phyloP scores from a whole-genome alignment of 2,113 vertebrate genomes.

The Boulengeromyrus knoepffleri region DNA sequence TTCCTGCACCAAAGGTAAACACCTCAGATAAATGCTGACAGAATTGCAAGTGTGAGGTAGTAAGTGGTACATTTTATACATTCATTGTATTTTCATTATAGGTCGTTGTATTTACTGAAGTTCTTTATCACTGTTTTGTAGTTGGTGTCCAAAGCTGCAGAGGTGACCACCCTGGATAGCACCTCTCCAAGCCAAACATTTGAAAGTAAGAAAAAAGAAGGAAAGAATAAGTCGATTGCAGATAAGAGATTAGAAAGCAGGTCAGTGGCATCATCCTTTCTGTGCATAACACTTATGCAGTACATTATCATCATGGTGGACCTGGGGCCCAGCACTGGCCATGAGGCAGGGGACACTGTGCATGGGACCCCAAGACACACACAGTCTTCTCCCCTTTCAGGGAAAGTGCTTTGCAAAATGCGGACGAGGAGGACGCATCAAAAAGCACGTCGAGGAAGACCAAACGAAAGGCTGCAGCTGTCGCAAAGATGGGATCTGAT shows the following conservation, averaged over 20 bases:
- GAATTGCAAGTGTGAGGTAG: neutral
- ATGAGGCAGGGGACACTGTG: neutral
- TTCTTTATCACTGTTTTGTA: conserved; percentile 35
- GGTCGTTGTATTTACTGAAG: neutral
- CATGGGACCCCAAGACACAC: neutral
- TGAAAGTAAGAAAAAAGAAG: neutral
- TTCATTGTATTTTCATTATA: neutral
- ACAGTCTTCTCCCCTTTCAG: conserved; percentile 44
- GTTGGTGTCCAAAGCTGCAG: conserved; percentile 44
- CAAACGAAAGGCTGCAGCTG: conserved; percentile 39
- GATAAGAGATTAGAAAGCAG: conserved; percentile 59
- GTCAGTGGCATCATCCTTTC: conserved; percentile 42
- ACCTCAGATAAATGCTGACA: neutral
- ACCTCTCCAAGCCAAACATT: conserved; percentile 18
- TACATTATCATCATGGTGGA: neutral
- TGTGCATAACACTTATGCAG: neutral
- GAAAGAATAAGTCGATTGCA: conserved; percentile 44
- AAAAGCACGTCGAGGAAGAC: conserved; percentile 24
- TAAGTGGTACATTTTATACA: neutral
- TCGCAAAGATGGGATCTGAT: conserved; percentile 10
- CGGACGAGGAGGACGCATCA: conserved; percentile 61
- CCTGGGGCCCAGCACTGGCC: neutral
- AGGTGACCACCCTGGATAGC: conserved; percentile 7
- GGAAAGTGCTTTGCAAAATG: conserved; percentile 63
- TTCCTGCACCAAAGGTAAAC: conserved; percentile 56